phyloP scores from a whole-genome alignment of 2,888 invertebrate species.

The Heliconius hortense region DNA sequence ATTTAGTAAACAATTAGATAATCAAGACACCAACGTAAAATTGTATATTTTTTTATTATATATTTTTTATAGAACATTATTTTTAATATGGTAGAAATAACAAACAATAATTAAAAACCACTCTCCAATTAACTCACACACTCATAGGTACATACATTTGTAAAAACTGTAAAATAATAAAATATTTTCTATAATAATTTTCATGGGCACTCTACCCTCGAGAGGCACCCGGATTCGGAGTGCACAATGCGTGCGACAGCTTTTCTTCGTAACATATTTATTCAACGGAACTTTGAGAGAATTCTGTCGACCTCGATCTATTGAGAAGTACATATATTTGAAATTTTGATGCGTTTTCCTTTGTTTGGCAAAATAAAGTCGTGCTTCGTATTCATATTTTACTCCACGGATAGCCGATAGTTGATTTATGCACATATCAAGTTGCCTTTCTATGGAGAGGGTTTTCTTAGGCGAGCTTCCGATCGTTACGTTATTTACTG shows the following conservation, averaged over 20 bases:
- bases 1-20: too few relatives aligned
- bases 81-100: not conserved
- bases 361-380: constrained; percentile 35
- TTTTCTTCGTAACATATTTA: constrained; percentile 40
- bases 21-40: too few relatives aligned
- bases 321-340: constrained; percentile 30
- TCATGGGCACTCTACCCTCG: constrained; percentile 25
- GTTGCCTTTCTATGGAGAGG: constrained; percentile 26
- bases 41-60: too few relatives aligned
- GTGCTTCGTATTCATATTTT: constrained; percentile 34
- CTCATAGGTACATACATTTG: not conserved
- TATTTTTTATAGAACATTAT: not conserved
- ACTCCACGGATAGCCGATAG: constrained; percentile 30
- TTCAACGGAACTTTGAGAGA: constrained; percentile 39
- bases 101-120: not conserved
- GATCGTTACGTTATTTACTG: constrained; percentile 24
- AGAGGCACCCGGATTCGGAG: constrained; percentile 34
- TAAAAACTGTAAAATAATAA: not conserved
- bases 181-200: not conserved
- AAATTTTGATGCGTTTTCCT: constrained; percentile 39
- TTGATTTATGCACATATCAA: constrained; percentile 35
- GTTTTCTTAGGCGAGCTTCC: constrained; percentile 23
- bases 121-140: not conserved
- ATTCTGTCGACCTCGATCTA: constrained; percentile 41
- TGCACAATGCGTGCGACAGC: constrained; percentile 41